Base-by-base conservation (phyloP, 2,888 invertebrate genomes). In the Tolmerus cingulatus region DNA sequence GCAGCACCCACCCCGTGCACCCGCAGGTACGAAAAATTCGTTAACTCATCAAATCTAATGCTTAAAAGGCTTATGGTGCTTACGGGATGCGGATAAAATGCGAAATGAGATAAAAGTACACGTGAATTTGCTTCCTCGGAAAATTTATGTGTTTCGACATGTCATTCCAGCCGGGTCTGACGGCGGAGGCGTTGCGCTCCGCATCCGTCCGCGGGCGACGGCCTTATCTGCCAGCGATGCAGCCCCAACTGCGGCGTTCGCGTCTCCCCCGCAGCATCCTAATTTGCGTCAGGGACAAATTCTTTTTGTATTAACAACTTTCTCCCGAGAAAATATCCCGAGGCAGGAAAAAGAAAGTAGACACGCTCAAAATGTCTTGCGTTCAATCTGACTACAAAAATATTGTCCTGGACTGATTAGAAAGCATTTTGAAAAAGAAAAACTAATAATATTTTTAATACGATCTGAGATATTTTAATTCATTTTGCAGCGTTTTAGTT, bases 1-100 rank as follows among this genome's bases (percentile, higher is more conserved):
- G 19, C 23, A 23, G 51, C 23, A 1, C 1, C 27, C 66, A 16
- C 23, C 30, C 51, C 27, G 14, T 30, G 27, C 27, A 23, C 30
- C 14, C 23, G 27, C 79, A 79, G 79, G 79, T 79, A 79, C 51
- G 79, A 79, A 79, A 66, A 79, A 79, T 79, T 79, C 51, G 79
- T 79, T 79, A 51, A 79, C 79, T 79, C 79, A 79, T 79, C 79
- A 79, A 79, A 79, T 79, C 79, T 79, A 46, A 79, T 51, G 79
- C 51, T 79, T 79, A 79, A 51, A 79, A 79, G 79, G 79, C 79
- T 79, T 79, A 79, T 34, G 79, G 51, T 79, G 30, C 79, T 46
- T 46, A 79, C 51, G 14, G 30, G 51, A 51, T 79, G 79, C 79
- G 79, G 79, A 79, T 79, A 51, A 79, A 79, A 79, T 79, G 46